These are phyloP conservation scores for Lanius ludovicianus DNA, from an alignment of 2,113 vertebrate species.

Conservation along the genomic window DNA sequence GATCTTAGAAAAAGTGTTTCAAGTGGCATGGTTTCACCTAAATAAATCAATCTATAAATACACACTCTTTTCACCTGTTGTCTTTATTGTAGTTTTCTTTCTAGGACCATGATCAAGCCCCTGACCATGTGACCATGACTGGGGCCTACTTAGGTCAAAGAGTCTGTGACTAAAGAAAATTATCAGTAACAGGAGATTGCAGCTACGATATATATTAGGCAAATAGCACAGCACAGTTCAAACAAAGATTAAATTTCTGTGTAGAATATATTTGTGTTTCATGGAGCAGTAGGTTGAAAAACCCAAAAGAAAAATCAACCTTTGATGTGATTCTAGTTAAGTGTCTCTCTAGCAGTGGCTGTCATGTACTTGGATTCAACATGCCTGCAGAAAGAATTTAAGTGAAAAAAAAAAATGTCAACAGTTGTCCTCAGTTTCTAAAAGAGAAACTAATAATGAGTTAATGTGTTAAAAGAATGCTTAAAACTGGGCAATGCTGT, in stretches of 20 bases:
- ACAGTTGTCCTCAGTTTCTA: neutral
- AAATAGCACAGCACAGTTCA: neutral
- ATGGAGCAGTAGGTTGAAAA: neutral
- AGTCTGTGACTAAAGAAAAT: neutral
- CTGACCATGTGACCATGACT: neutral
- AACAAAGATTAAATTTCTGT: neutral
- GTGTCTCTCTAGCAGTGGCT: neutral
- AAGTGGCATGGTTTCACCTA: neutral
- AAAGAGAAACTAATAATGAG: neutral
- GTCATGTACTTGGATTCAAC: neutral
- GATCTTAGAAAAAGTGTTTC: neutral
- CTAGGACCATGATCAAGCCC: neutral
- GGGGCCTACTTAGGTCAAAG: neutral
- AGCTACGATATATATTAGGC: accelerated
- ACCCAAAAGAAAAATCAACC: neutral
- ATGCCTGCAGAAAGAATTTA: neutral
- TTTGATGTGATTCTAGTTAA: neutral
- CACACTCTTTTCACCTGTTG: accelerated
- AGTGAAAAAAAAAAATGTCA: neutral
- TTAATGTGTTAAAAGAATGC: neutral
- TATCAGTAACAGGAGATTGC: neutral
- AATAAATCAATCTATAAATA: neutral
- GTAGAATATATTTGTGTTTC: neutral
- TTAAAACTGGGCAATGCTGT: neutral
- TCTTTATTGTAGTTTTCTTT: neutral